These are phyloP conservation scores for Herminia tarsipennalis DNA, from an alignment of 2,888 invertebrate genomes.

Conservation along the genomic window DNA sequence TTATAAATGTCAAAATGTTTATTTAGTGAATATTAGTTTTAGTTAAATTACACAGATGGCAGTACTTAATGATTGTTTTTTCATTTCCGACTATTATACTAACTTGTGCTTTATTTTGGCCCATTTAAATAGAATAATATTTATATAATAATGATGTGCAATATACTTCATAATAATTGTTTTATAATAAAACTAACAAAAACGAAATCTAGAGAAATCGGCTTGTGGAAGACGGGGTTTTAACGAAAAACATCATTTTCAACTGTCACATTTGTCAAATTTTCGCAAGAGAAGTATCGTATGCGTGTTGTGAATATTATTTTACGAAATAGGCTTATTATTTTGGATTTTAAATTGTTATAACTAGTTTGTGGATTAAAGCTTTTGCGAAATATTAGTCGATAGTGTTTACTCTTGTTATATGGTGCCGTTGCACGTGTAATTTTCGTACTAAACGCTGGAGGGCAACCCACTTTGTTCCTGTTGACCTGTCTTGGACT, in stretches of 20 bases:
- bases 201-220: neutral
- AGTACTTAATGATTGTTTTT: neutral
- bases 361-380: slow-evolving; percentile 52
- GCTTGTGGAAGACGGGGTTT: neutral
- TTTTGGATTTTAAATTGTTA: slow-evolving; percentile 61
- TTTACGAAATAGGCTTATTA: slow-evolving; percentile 67
- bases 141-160: no score
- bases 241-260: slow-evolving; percentile 1
- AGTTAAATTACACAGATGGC: neutral
- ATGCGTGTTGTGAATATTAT: slow-evolving; percentile 75
- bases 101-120: no score
- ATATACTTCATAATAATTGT: neutral
- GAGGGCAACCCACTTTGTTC: slow-evolving; percentile 74
- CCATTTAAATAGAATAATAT: no score
- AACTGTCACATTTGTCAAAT: slow-evolving; percentile 48
- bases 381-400: slow-evolving; percentile 59
- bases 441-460: slow-evolving; percentile 57
- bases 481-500: slow-evolving; percentile 72
- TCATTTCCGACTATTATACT: no score
- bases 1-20: no score
- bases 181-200: neutral
- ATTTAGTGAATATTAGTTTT: no score
- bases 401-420: slow-evolving; percentile 63
- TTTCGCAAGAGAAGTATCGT: slow-evolving; percentile 58
- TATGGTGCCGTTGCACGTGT: slow-evolving; percentile 59